phyloP scores from a whole-genome alignment of 53 echinoderm and acorn worm species.

The Holothuria scabra region DNA sequence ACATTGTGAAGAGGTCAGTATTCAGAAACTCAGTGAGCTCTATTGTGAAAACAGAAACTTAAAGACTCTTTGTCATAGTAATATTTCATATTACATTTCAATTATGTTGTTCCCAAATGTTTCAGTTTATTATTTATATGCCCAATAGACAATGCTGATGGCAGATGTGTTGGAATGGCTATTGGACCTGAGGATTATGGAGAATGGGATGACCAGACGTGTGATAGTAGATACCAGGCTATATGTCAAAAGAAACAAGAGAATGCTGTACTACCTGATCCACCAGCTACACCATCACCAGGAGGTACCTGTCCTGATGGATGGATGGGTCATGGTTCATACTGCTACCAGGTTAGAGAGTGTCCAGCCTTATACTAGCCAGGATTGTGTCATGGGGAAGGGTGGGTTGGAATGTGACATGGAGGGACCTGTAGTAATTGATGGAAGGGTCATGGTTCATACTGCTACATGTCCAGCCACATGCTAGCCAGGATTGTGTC shows the following conservation, averaged over 20 bases:
- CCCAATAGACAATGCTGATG: conserved; percentile 35
- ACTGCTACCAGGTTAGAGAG: conserved; percentile 59
- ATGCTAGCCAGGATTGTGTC: too few relatives aligned
- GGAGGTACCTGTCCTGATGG: conserved; percentile 43
- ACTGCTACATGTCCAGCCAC: too few relatives aligned
- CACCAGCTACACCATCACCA: conserved; percentile 57
- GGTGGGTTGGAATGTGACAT: too few relatives aligned
- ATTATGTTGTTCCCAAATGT: not conserved
- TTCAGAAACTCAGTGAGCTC: too few relatives aligned
- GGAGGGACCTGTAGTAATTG: too few relatives aligned
- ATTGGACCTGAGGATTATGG: conserved; percentile 28
- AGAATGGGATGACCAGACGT: conserved; percentile 64
- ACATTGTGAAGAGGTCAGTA: too few relatives aligned
- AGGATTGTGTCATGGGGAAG: too few relatives aligned
- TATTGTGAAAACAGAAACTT: too few relatives aligned
- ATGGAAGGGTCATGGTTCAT: too few relatives aligned
- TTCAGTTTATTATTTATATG: not conserved
- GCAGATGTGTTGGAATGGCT: conserved; percentile 57
- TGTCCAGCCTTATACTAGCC: too few relatives aligned
- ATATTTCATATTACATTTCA: not conserved
- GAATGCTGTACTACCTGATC: not conserved
- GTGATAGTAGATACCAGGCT: conserved; percentile 54
- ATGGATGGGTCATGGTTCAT: conserved; percentile 50
- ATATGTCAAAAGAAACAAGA: conserved; percentile 61
- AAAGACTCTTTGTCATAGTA: not conserved